Percentiles rank a stretch among this genome's conserved stretches.
phyloP scores from a whole-genome alignment of 1,140 invertebrate genomes.

The Dinoponera quadriceps region DNA sequence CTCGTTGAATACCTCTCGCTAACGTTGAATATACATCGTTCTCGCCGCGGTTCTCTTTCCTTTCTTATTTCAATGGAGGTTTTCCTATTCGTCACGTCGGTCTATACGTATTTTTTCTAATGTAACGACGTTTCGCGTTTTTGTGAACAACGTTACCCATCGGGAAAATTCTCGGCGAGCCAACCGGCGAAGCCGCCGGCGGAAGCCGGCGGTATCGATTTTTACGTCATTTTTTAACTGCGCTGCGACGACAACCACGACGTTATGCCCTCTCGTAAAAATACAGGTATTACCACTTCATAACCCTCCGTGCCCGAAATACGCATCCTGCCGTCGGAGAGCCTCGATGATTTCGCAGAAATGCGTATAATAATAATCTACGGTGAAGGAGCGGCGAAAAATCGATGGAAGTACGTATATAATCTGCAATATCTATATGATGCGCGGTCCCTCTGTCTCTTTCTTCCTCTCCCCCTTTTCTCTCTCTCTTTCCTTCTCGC shows the following conservation, averaged over 20 bases:
- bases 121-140: background rate
- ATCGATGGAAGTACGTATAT: background rate
- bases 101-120: background rate
- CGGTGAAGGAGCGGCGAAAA: slow-evolving; percentile 37
- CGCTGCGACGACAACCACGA: background rate
- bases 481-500: background rate
- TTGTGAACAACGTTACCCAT: background rate
- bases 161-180: background rate
- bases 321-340: background rate
- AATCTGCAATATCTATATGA: slow-evolving; percentile 19
- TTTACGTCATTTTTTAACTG: background rate
- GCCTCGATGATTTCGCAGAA: background rate
- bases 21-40: background rate
- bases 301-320: background rate
- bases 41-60: background rate
- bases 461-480: background rate
- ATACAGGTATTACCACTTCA: background rate
- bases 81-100: background rate
- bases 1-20: background rate
- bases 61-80: background rate
- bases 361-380: slow-evolving; percentile 49
- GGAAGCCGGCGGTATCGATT: background rate
- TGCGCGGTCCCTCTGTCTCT: slow-evolving; percentile 39
- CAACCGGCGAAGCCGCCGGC: background rate
- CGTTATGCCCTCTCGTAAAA: background rate